Base-by-base conservation (phyloP, 64 coral and sea anemone genomes). In the Catalaphyllia jardinei region DNA sequence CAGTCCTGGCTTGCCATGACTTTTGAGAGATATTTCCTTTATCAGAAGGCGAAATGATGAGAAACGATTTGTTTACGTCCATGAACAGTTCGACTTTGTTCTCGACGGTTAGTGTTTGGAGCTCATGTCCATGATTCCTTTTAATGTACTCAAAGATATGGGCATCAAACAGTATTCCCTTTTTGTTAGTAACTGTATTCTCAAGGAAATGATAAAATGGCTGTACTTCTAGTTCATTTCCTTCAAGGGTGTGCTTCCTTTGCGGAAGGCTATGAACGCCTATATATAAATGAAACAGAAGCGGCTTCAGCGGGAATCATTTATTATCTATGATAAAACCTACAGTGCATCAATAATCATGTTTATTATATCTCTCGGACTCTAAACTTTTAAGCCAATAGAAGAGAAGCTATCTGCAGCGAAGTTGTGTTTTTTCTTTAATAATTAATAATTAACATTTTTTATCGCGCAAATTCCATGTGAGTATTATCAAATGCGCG, bases 121-220 rank as follows among this genome's bases (percentile, higher is more conserved):
- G 63, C 67, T 87, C 83, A 16, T 12, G 22, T 17, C 38, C 7
- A 73, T 87, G 62, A n/a, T 79, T 79, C 8, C 2, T 79, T 8
- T 67, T 62, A 13, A 92, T 69, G 29, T 78, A 46, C 0, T 64
- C 28, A 20, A 92, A 55, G 0, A 92, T 11, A 17, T 79, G 49
- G 24, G 38, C 17, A 60, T 92, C 83, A 18, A 35, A 29, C 72
- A 29, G 24, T 57, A 87, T 18, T 19, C 87, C 74, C n/a, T 29
- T 1, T 72, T 87, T 73, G 3, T 25, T 74, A 1, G 5, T 29
- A 0, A 25, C 39, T 15, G 29, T 50, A 29, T 82, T 52, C 7
- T 33, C 60, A 14, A 90, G 64, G 27, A 90, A 90, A 39, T 65
- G 67, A 28, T 86, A 86, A 64, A 79, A 79, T 18, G 74, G 46